Evolutionary conservation across 2,797 vertebrate species (phyloP).

Genomic region (Xyrichtys novacula): DNA sequence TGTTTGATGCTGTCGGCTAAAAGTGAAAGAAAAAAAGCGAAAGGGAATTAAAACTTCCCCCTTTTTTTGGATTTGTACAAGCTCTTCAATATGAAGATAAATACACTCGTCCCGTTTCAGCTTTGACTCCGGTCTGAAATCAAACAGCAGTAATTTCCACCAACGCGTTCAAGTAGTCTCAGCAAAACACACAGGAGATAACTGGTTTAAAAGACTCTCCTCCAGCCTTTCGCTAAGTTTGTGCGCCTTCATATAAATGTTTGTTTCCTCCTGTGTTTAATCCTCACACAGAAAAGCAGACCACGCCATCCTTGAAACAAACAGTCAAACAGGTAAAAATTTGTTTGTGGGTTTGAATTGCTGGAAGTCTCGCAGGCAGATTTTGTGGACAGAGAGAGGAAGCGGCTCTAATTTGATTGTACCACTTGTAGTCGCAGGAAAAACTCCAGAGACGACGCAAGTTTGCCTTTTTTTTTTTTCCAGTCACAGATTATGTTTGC

Average conservation of each 20-base stretch:
- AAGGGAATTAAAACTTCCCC: constrained; percentile 71
- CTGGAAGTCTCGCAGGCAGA: constrained; percentile 17
- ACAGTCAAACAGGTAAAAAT: constrained; percentile 42
- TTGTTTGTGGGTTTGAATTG: constrained; percentile 16
- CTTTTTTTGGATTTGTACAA: constrained; percentile 74
- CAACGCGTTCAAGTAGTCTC: constrained; percentile 42
- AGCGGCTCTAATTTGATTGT: constrained; percentile 8
- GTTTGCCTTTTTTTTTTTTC: neutral
- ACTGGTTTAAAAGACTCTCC: constrained; percentile 14
- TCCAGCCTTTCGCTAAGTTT: constrained; percentile 38
- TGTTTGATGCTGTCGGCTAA: constrained; percentile 48
- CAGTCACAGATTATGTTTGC: constrained; percentile 12
- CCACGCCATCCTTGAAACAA: constrained; percentile 33
- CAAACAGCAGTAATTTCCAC: constrained; percentile 43
- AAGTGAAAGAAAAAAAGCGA: constrained; percentile 53
- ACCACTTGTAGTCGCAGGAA: constrained; percentile 8
- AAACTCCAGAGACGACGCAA: constrained; percentile 1
- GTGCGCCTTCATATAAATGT: constrained; percentile 22
- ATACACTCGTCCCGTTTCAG: constrained; percentile 50
- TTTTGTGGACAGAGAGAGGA: constrained; percentile 3
- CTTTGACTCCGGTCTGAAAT: constrained; percentile 37
- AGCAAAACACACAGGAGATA: constrained; percentile 34
- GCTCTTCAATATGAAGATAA: constrained; percentile 83
- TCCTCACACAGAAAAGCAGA: constrained; percentile 21
- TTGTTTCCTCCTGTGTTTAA: constrained; percentile 34